A percentile compares a stretch with the other conserved stretches of the same genome.
phyloP scores from a whole-genome alignment of 2,888 invertebrate genomes.

The Epicampocera succincta region DNA sequence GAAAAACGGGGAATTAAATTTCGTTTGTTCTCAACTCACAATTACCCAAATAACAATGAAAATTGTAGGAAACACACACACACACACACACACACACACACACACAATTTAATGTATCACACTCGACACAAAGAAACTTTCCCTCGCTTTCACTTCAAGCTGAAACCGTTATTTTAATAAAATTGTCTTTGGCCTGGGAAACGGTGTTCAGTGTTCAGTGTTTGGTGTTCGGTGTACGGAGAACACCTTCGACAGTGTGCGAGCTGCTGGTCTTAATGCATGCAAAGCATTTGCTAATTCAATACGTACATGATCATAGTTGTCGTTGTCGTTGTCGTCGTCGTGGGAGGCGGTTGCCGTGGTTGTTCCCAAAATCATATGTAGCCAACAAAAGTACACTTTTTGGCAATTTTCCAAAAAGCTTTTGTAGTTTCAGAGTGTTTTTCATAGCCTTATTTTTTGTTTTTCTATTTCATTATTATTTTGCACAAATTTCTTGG shows the following conservation, averaged over 20 bases:
- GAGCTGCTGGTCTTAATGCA: constrained; percentile 57
- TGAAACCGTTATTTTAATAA: neutral
- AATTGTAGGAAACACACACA: too few species aligned
- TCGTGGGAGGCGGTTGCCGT: neutral
- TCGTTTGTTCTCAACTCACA: too few species aligned
- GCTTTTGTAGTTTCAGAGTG: constrained; percentile 37
- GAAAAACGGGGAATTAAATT: too few species aligned
- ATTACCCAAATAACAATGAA: too few species aligned
- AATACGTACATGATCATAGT: constrained; percentile 65
- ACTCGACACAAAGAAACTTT: neutral
- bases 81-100: too few species aligned
- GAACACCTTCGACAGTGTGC: constrained; percentile 55
- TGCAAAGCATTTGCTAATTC: constrained; percentile 68
- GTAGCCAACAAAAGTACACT: constrained; percentile 62
- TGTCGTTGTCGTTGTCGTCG: constrained; percentile 39
- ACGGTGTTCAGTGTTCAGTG: constrained; percentile 40
- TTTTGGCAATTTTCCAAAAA: constrained; percentile 65
- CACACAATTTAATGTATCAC: too few species aligned
- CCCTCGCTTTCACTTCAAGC: neutral
- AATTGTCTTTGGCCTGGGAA: constrained; percentile 4
- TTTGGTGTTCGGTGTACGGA: constrained; percentile 20
- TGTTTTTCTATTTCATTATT: constrained; percentile 32
- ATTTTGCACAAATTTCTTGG: constrained; percentile 53
- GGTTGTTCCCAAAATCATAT: constrained; percentile 18
- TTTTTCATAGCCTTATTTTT: constrained; percentile 16